Evolutionary conservation across 30 jellyfish, hydroid and myxozoan species (phyloP).

Genomic region (Chironex yamaguchii): DNA sequence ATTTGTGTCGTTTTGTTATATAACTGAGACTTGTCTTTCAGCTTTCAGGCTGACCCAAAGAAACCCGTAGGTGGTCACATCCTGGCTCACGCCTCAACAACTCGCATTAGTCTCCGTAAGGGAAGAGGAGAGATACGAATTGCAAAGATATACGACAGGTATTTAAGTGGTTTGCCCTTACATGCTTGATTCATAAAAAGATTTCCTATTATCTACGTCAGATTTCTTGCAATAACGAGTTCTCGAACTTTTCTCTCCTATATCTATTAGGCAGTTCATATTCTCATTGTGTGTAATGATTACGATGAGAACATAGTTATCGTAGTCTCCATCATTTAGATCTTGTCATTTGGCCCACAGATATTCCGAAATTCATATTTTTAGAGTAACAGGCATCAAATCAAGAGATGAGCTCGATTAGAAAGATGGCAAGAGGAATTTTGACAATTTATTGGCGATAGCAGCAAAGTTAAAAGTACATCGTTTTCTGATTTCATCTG

Average conservation of each 20-base stretch:
- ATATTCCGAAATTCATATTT: too few relatives aligned
- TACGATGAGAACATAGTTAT: too few relatives aligned
- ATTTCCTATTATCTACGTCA: not conserved
- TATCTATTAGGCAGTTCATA: too few relatives aligned
- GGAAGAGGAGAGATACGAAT: conserved; percentile 98
- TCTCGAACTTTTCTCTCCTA: not conserved
- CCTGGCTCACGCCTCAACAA: conserved; percentile 98
- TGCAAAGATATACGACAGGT: conserved; percentile 98
- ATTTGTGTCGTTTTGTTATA: not conserved
- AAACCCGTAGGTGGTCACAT: conserved; percentile 99
- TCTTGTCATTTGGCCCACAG: too few relatives aligned
- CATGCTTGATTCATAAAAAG: not conserved
- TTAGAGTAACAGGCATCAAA: too few relatives aligned
- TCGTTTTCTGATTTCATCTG: too few relatives aligned
- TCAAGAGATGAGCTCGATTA: too few relatives aligned
- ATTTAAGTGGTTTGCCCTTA: not conserved
- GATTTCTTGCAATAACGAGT: not conserved
- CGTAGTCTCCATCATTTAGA: too few relatives aligned
- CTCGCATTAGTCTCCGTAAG: conserved; percentile 92
- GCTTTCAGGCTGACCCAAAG: conserved; percentile 99
- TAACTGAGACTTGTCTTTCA: not conserved
- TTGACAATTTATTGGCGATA: too few relatives aligned
- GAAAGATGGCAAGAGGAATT: too few relatives aligned
- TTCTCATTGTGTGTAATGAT: too few relatives aligned
- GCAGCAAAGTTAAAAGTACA: too few relatives aligned